Evolutionary conservation across 2,888 invertebrate species (phyloP), one percentile per base, ranked within the genome.

Genomic region (Phortica magna): DNA sequence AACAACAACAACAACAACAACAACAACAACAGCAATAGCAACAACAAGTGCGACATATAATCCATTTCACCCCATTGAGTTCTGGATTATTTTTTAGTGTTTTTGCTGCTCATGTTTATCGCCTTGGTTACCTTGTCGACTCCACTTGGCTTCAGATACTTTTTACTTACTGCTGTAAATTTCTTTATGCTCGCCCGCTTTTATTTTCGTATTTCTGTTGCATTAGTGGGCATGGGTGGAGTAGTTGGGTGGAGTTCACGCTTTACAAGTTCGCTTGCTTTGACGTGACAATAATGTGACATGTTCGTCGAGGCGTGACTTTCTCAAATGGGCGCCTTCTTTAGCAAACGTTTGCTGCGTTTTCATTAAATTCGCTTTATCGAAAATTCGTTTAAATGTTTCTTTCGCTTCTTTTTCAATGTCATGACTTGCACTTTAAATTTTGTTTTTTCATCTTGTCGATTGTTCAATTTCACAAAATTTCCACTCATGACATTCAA

Each of bases 31-130:
- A n/a, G 43, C 43, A 43, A 43, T 10, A 7, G 43, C 43, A 64
- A 68, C 7, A 68, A 48, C n/a, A 73, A 64, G 73, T 73, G 71
- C 61, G 12, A 12, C 41, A 7, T 17, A 65, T 81, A 80, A 83
- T 84, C 78, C 83, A 87, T 84, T 83, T 84, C 87, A 88, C 87
- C 87, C 87, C 85, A 87, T 87, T 87, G 88, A 82, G 81, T 88
- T 85, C 70, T 86, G 88, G 87, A 87, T 87, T 87, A 88, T 87
- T 84, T 88, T 79, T 88, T 86, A 76, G 72, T 74, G 70, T 73
- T 61, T 77, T 73, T 53, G n/a, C 61, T 67, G 59, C 19, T 41
- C 42, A 41, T 73, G 41, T 64, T 43, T 85, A 80, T 81, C 83
- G 88, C 79, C 84, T 81, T 81, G 80, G 81, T 80, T 85, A 88